A percentile compares a stretch with the other conserved stretches of the same genome.
Evolutionary conservation across 2,797 vertebrate genomes (phyloP).

Genomic region (Fratercula arctica): DNA sequence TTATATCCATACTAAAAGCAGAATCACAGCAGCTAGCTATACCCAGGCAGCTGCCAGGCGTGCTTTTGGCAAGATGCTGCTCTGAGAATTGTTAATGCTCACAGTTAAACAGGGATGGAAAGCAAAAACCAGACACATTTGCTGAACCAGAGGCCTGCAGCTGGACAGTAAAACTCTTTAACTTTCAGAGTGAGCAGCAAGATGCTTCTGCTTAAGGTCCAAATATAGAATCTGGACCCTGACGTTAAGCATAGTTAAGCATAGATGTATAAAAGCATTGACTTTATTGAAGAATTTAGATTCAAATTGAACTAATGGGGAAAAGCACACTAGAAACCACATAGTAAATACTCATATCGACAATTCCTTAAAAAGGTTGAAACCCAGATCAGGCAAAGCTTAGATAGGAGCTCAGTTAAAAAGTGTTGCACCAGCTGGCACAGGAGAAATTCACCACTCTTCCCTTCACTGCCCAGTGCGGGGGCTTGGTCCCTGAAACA

Average conservation of each 20-base stretch:
- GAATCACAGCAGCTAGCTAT: neutral
- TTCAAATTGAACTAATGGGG: neutral
- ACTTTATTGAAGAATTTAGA: neutral
- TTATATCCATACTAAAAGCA: neutral
- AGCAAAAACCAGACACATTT: neutral
- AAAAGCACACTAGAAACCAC: neutral
- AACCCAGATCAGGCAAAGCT: neutral
- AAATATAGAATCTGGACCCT: neutral
- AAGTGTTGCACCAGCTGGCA: neutral
- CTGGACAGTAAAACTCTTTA: neutral
- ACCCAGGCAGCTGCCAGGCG: neutral
- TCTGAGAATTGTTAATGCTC: neutral
- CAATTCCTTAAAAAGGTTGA: neutral
- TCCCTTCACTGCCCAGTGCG: neutral
- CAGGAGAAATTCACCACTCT: neutral
- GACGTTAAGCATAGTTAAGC: neutral
- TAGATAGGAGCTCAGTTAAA: neutral
- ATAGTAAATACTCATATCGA: neutral
- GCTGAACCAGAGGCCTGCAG: neutral
- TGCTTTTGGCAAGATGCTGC: neutral
- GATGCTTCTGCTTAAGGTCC: neutral
- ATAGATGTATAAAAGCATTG: neutral
- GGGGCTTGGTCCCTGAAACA: neutral
- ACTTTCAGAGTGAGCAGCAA: neutral
- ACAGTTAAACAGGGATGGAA: neutral